Evolutionary conservation across 2,113 vertebrate genomes (phyloP), one percentile per base, ranked within the genome.

Genomic region (Amia ocellicauda): DNA sequence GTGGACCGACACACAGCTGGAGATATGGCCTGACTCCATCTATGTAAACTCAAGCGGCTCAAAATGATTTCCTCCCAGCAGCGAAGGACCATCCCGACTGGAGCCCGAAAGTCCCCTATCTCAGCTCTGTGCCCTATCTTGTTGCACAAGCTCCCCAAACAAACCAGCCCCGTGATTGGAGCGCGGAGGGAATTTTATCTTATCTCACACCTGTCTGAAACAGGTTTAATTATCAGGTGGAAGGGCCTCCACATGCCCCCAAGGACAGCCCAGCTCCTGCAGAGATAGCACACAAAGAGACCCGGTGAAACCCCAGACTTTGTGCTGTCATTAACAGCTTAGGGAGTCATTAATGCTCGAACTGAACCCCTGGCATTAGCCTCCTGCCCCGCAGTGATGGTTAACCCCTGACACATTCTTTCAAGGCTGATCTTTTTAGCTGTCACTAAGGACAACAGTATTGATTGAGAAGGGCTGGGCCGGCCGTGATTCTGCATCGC

Each of bases 121-220:
- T 20, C 29, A 52, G 23, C 22, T n/a, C 8, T 52, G 20, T 27
- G 7, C 19, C 64, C 28, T 51, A 66, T 66, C 64, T 19, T 10
- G 20, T 66, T 66, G 45, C 64, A 26, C 20, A 20, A n/a, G 16
- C 23, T 28, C 56, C 24, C 20, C 17, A 41, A 57, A 54, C 50
- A 47, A 27, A 49, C 17, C 26, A 31, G 24, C 14, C 13, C 20
- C 55, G 50, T 58, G 40, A 29, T 17, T 7, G 55, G 22, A 22
- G 17, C 19, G 28, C 54, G 41, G 26, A 51, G 63, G 53, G 28
- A n/a, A 26, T 24, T 19, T 51, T 52, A 59, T 66, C 64, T 59
- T 64, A 64, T 56, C 63, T 52, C 56, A 40, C 64, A 59, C 43
- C 50, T 66, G 58, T 60, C 58, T 19, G 23, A 40, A 22, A 23